Percentiles rank a stretch among this genome's conserved stretches.
These are phyloP conservation scores for Sisor rabdophorus DNA, from an alignment of 2,113 vertebrate species.

Conservation along the genomic window DNA sequence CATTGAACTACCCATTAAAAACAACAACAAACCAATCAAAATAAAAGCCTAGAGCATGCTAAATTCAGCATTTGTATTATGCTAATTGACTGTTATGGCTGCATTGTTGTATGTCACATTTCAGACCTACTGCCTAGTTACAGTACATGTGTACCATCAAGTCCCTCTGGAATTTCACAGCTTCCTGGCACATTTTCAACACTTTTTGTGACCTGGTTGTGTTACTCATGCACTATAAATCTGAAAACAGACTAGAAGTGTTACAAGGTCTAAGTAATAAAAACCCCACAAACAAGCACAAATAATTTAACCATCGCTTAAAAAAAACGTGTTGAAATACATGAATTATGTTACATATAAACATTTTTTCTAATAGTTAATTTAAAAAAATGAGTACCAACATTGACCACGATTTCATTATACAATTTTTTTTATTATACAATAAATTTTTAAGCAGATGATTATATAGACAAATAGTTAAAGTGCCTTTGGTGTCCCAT, in stretches of 20 bases:
- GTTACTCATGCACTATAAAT: background rate
- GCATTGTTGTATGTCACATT: background rate
- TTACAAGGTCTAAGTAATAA: background rate
- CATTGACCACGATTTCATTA: too few species aligned
- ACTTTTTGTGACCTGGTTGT: background rate
- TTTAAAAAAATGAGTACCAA: too few species aligned
- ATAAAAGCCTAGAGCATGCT: too few species aligned
- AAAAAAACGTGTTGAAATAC: too few species aligned
- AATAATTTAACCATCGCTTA: background rate
- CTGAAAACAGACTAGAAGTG: background rate
- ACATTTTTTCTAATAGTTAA: too few species aligned
- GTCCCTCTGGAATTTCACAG: constrained; percentile 8
- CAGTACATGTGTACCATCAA: background rate
- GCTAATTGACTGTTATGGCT: background rate
- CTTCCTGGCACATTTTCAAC: constrained; percentile 10
- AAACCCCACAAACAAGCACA: background rate
- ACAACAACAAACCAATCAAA: too few species aligned
- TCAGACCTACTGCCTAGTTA: background rate
- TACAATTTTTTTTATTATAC: too few species aligned
- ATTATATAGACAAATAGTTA: background rate
- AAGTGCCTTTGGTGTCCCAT: too few species aligned
- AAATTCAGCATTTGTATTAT: too few species aligned
- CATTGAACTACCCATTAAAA: too few species aligned
- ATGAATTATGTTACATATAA: too few species aligned
- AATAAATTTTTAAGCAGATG: too few species aligned